phyloP scores from a whole-genome alignment of 2,113 vertebrate species.

The Genyomyrus donnyi region DNA sequence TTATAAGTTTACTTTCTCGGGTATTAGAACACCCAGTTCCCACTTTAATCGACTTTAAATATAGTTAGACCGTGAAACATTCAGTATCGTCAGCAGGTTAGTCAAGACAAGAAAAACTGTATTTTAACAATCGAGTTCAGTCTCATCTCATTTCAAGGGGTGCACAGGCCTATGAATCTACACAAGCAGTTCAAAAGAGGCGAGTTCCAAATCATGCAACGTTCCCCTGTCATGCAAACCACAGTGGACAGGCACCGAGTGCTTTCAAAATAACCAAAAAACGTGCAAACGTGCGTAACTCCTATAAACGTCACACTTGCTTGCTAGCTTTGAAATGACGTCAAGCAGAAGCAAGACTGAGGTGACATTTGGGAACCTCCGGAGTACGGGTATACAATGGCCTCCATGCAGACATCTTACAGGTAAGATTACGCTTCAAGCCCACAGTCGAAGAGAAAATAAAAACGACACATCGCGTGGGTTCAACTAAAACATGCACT shows the following conservation, averaged over 20 bases:
- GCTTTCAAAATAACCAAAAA: not conserved
- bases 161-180: not conserved
- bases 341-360: not conserved
- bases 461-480: not conserved
- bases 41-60: not conserved
- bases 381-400: not conserved
- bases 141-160: not conserved
- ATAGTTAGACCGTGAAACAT: not conserved
- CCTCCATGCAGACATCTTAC: not conserved
- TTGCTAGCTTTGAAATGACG: not conserved
- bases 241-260: not conserved
- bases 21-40: not conserved
- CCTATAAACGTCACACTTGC: not conserved
- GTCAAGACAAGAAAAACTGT: not conserved
- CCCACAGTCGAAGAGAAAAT: not conserved
- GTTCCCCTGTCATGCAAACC: not conserved
- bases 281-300: not conserved
- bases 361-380: not conserved
- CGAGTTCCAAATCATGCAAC: not conserved
- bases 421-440: not conserved
- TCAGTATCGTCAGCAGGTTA: not conserved
- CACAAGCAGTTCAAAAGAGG: not conserved
- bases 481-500: not conserved
- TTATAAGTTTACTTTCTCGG: not conserved
- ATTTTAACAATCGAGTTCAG: not conserved